These are phyloP conservation scores for Drosophila subobscura DNA, from an alignment of 1,140 invertebrate species.

Conservation along the genomic window DNA sequence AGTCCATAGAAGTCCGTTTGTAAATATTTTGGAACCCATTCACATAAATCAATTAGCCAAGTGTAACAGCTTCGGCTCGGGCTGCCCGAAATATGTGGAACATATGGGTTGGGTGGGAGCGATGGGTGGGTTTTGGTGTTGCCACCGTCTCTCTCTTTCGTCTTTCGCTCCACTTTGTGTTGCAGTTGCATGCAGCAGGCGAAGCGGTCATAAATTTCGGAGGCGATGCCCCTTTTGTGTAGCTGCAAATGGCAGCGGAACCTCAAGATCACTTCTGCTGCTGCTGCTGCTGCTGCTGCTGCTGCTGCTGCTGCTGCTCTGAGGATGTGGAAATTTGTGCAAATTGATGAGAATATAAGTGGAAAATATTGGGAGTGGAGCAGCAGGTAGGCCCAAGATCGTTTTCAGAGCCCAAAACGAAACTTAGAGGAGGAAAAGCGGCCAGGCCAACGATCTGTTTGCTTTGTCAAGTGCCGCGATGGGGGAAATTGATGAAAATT, in stretches of 20 bases:
- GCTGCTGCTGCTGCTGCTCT: neutral
- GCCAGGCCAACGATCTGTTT: slow-evolving; percentile 29
- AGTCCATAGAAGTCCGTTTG: slow-evolving; percentile 39
- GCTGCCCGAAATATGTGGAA: slow-evolving; percentile 8
- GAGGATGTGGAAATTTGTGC: slow-evolving; percentile 34
- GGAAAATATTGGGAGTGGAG: slow-evolving; percentile 22
- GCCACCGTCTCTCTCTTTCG: neutral
- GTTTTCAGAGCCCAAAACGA: neutral
- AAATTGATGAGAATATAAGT: slow-evolving; percentile 54
- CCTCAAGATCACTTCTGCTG: slow-evolving; percentile 4
- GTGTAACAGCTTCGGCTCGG: slow-evolving; percentile 57
- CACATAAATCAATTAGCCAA: slow-evolving; percentile 74
- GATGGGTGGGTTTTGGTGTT: neutral
- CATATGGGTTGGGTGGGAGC: slow-evolving; percentile 11
- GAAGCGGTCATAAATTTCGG: slow-evolving; percentile 63
- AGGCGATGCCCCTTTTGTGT: slow-evolving; percentile 65
- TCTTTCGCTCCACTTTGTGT: slow-evolving; percentile 1
- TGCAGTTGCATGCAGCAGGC: slow-evolving; percentile 45
- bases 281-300: neutral
- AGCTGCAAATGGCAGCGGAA: slow-evolving; percentile 56
- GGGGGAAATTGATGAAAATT: slow-evolving; percentile 45
- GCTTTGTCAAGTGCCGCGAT: slow-evolving; percentile 38
- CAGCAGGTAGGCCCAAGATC: slow-evolving; percentile 14
- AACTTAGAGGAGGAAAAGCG: slow-evolving; percentile 1
- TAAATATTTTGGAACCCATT: slow-evolving; percentile 50